Evolutionary conservation across 2,797 vertebrate genomes (phyloP), one percentile per base, ranked within the genome.

Genomic region (Antennarius maculatus): DNA sequence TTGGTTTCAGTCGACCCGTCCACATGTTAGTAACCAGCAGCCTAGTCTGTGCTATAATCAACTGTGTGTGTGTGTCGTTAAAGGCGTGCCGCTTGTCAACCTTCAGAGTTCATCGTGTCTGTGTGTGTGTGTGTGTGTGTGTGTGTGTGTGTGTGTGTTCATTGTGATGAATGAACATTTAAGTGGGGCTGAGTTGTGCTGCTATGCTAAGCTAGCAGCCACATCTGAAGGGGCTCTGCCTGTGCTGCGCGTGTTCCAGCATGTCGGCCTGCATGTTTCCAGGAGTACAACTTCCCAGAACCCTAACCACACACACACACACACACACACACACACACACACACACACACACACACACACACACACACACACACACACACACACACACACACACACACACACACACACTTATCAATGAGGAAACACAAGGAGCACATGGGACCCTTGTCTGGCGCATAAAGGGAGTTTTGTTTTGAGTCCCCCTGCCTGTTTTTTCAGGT

Each of bases 281-380:
- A 82, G 81, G 81, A 90, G 84, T 74, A 77, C 11, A 12, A 67
- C 74, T 93, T 94, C 92, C 91, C 89, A 89, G 91, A 93, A 93
- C 73, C 64, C 77, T 61, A 84, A 85, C 82, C 89, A 63, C 87
- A 83, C 73, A 71, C 69, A 69, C 62, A 37, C 47, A 60, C 43
- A n/a, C 57, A 16, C 31, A 28, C 46, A 54, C 49, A 61, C 42
- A 53, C 54, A 54, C 37, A 50, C 76, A 51, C 49, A 61, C 55
- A 70, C 47, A 67, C 39, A 52, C 66, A 54, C n/a, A 45, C 29
- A n/a, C 17, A 42, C 37, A 43, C n/a, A 69, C 62, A 37, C 47
- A 60, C 43, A n/a, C 89, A 63, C 87, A 83, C 73, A 71, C 69
- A 69, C 62, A 37, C 47, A 60, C 43, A n/a, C 89, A 63, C 87